Conservation (phyloP, 2,797 vertebrate species). For the Hozukius guyotensis region DNA sequence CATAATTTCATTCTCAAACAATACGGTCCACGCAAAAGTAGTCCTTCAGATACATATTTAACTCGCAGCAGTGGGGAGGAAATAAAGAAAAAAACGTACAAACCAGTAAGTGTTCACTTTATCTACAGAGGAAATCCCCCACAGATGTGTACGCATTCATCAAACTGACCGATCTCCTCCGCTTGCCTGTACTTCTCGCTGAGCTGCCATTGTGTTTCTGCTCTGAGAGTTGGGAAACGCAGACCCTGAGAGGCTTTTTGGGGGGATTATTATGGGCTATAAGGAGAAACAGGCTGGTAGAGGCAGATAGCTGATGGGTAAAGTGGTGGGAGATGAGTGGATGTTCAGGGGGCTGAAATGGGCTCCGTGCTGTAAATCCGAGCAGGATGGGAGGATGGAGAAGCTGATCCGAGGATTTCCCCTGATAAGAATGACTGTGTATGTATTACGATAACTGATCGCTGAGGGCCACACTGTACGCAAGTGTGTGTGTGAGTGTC, state of each 20-base stretch:
- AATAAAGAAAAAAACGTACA: neutral
- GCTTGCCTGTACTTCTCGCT: conserved; percentile 29
- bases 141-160: conserved; percentile 57
- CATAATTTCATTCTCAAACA: neutral
- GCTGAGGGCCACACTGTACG: neutral
- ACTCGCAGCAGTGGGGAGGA: neutral
- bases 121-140: conserved; percentile 64
- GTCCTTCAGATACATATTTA: conserved; percentile 16
- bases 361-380: conserved; percentile 49
- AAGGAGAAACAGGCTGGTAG: conserved; percentile 45
- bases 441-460: conserved; percentile 51
- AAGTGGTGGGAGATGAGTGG: conserved; percentile 56
- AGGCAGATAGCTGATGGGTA: conserved; percentile 21
- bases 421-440: conserved; percentile 47
- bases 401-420: conserved; percentile 53
- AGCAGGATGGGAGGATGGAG: conserved; percentile 61
- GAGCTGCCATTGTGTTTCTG: conserved; percentile 44
- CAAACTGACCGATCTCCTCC: conserved; percentile 53
- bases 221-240: conserved; percentile 33
- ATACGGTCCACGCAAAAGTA: neutral
- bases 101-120: conserved; percentile 52
- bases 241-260: conserved; percentile 44
- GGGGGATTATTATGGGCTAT: conserved; percentile 53
- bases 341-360: conserved; percentile 23
- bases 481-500: neutral